phyloP scores from a whole-genome alignment of 2,113 vertebrate genomes.

The Ceyx margarethae region DNA sequence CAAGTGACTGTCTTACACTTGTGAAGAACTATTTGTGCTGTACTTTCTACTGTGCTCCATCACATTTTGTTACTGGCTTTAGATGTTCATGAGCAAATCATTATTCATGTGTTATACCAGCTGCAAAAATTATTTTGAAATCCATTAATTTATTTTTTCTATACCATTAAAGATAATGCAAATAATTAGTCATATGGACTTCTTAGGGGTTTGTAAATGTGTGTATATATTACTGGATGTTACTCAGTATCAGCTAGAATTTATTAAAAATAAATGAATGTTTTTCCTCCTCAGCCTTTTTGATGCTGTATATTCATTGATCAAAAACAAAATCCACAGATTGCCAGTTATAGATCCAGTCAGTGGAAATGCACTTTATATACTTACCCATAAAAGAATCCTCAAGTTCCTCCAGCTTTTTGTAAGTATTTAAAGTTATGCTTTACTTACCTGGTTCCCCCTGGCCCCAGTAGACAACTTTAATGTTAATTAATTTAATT shows the following conservation, averaged over 20 bases:
- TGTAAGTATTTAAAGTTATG: slow-evolving; percentile 82
- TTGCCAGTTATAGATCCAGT: slow-evolving; percentile 95
- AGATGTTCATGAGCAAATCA: background rate
- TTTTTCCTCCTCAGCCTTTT: slow-evolving; percentile 85
- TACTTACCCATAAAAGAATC: slow-evolving; percentile 98
- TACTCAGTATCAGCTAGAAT: background rate
- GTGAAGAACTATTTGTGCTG: background rate
- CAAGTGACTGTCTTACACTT: background rate
- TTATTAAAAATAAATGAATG: slow-evolving; percentile 1
- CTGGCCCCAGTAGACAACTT: background rate
- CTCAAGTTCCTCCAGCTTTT: slow-evolving; percentile 99
- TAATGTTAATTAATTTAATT: background rate
- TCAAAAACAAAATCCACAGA: slow-evolving; percentile 98
- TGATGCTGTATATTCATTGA: slow-evolving; percentile 94
- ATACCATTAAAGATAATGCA: background rate
- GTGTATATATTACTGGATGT: background rate
- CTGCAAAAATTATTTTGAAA: background rate
- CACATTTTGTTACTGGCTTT: background rate
- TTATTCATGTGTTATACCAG: background rate
- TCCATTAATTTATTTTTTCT: background rate
- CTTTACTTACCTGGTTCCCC: background rate
- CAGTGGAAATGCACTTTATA: slow-evolving; percentile 98
- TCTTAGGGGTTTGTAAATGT: background rate
- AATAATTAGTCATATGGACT: background rate
- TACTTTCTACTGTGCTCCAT: background rate